phyloP scores from a whole-genome alignment of 2,113 vertebrate genomes.

The Panthera leo region DNA sequence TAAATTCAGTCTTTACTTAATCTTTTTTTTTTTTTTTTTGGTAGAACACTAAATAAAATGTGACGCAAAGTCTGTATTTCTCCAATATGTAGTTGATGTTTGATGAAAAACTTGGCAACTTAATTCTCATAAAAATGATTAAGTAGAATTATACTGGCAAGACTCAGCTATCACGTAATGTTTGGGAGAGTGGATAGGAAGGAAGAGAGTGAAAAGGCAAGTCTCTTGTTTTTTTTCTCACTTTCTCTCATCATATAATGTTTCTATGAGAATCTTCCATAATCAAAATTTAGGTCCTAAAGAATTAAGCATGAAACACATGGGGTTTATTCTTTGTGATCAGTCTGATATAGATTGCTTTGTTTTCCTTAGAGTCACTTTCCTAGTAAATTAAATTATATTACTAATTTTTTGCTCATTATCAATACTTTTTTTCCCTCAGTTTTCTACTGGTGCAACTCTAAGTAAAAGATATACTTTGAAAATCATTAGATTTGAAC shows the following conservation, averaged over 20 bases:
- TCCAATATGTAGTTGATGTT: conserved; percentile 58
- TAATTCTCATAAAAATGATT: conserved; percentile 72
- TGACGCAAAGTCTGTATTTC: conserved; percentile 60
- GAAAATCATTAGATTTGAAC: not conserved
- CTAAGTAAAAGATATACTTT: not conserved
- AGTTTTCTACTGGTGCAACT: not conserved
- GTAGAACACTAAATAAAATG: conserved; percentile 59
- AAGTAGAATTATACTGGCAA: conserved; percentile 73
- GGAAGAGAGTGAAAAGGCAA: conserved; percentile 1
- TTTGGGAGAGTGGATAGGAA: conserved; percentile 41
- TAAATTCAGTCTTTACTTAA: conserved; percentile 51
- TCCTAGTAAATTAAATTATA: not conserved
- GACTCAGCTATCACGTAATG: conserved; percentile 45
- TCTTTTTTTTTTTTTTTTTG: conserved; percentile 28
- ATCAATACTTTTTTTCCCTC: not conserved
- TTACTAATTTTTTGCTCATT: not conserved
- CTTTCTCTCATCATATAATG: not conserved
- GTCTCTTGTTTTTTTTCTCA: not conserved
- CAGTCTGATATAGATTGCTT: not conserved
- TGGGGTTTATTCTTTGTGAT: not conserved
- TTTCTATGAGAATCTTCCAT: conserved; percentile 1
- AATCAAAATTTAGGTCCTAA: conserved; percentile 11
- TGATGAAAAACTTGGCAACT: conserved; percentile 74
- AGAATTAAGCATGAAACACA: not conserved
- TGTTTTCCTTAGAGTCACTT: conserved; percentile 33